A percentile compares a stretch with the other conserved stretches of the same genome.
These are phyloP conservation scores for Monodelphis domestica DNA, from an alignment of 2,797 vertebrate genomes.

Conservation along the genomic window DNA sequence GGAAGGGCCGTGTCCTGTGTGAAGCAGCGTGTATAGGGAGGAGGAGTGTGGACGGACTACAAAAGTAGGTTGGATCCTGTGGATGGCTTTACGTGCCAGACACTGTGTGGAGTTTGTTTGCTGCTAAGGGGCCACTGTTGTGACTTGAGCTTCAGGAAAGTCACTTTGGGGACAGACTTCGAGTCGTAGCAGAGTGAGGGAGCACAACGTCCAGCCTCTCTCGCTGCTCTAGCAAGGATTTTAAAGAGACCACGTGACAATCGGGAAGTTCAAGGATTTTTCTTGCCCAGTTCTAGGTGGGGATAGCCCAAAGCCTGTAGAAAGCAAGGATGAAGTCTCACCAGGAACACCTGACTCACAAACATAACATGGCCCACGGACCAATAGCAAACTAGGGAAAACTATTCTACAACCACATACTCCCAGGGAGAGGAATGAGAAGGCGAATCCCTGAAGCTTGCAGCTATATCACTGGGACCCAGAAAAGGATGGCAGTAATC, in stretches of 20 bases:
- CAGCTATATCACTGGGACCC: neutral
- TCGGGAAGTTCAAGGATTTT: neutral
- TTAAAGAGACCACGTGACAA: neutral
- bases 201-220: neutral
- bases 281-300: neutral
- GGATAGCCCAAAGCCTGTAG: neutral
- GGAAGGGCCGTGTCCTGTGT: neutral
- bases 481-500: neutral
- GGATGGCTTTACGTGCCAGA: neutral
- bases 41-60: neutral
- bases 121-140: neutral
- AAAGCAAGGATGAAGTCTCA: neutral
- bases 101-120: too few relatives aligned
- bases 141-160: neutral
- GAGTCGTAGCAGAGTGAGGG: neutral
- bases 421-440: neutral
- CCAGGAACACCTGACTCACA: neutral
- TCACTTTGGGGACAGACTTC: neutral
- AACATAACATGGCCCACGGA: neutral
- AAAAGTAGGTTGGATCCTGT: neutral
- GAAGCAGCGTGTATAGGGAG: neutral
- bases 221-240: neutral
- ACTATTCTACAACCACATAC: neutral
- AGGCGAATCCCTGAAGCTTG: neutral
- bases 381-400: neutral